These are phyloP conservation scores for Sprattus sprattus DNA, from an alignment of 2,113 vertebrate genomes.

Conservation along the genomic window DNA sequence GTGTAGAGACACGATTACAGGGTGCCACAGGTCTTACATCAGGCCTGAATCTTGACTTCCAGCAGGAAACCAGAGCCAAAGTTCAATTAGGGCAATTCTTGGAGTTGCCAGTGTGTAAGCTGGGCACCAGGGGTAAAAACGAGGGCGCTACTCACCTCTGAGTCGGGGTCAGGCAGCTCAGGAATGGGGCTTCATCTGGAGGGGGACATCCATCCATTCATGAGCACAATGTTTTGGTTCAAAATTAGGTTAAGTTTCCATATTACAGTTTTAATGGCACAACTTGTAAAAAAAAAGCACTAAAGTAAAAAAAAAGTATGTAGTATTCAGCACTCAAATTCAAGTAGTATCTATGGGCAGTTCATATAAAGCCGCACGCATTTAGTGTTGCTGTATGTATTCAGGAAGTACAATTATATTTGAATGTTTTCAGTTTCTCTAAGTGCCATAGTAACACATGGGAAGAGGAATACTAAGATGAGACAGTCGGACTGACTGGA, in stretches of 20 bases:
- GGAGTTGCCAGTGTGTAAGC: slow-evolving; percentile 10
- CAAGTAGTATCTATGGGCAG: neutral
- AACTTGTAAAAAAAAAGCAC: neutral
- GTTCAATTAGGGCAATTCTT: slow-evolving; percentile 62
- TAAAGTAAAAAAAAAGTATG: neutral
- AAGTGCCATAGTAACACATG: neutral
- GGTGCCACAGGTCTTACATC: slow-evolving; percentile 59
- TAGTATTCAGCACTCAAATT: neutral
- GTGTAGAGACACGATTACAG: slow-evolving; percentile 67
- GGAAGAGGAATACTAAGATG: neutral
- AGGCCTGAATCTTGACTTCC: slow-evolving; percentile 63
- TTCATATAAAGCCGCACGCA: no score
- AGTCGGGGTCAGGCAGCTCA: neutral
- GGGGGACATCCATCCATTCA: neutral
- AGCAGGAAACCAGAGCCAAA: slow-evolving; percentile 64
- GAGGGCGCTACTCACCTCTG: neutral
- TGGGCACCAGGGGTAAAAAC: slow-evolving; percentile 10
- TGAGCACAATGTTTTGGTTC: neutral
- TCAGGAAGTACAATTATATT: no score
- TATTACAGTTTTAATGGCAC: neutral
- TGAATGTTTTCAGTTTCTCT: neutral
- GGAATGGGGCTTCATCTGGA: neutral
- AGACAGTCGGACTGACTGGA: neutral
- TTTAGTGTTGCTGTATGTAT: no score
- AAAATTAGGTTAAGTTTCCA: neutral